These are phyloP conservation scores for Drosophila eugracilis DNA, from an alignment of 1,140 invertebrate genomes.

Conservation along the genomic window DNA sequence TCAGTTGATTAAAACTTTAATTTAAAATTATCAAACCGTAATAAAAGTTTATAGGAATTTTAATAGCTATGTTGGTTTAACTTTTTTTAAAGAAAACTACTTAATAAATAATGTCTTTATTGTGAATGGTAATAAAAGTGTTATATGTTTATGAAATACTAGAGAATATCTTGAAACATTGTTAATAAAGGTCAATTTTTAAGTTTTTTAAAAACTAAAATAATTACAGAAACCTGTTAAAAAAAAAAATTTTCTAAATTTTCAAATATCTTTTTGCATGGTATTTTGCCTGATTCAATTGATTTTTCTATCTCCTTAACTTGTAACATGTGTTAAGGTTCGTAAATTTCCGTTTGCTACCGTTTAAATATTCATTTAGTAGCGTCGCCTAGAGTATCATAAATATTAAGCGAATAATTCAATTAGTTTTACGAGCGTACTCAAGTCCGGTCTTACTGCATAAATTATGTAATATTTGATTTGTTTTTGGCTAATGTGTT, in stretches of 20 bases:
- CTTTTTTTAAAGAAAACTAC: no score
- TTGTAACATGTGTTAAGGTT: conserved; percentile 8
- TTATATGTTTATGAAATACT: no score
- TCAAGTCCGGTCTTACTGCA: conserved; percentile 9
- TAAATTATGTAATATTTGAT: conserved; percentile 67
- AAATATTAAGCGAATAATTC: conserved; percentile 60
- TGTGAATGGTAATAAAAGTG: no score
- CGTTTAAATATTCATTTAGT: conserved; percentile 41
- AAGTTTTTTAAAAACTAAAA: no score
- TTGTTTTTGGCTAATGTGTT: conserved; percentile 37
- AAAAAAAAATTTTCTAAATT: no score
- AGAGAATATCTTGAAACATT: no score
- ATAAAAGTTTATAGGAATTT: background rate
- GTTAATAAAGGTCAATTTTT: no score
- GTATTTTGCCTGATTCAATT: no score
- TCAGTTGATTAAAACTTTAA: background rate
- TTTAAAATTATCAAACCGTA: background rate
- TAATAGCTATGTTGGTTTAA: no score
- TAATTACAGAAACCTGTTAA: no score
- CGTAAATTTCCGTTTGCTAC: conserved; percentile 11
- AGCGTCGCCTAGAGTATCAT: conserved; percentile 34
- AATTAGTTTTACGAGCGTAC: conserved; percentile 49
- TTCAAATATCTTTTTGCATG: no score
- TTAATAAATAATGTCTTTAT: no score
- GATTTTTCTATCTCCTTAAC: background rate